These are phyloP conservation scores for Ischnura elegans DNA, from an alignment of 2,888 invertebrate genomes.

Conservation along the genomic window DNA sequence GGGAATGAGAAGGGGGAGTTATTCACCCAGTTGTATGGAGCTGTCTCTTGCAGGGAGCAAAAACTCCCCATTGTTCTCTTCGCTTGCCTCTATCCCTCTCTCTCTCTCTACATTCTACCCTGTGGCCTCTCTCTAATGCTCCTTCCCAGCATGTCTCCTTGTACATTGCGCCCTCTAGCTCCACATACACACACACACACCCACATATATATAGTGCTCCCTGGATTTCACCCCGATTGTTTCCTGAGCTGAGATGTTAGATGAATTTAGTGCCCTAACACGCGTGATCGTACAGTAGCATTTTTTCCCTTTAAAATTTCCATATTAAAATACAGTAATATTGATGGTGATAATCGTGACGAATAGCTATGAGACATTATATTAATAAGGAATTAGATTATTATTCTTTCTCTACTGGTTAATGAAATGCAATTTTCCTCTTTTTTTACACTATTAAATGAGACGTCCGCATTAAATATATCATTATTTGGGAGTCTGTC, in stretches of 20 bases:
- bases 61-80: not conserved
- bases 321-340: too few species aligned
- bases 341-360: too few species aligned
- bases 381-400: too few species aligned
- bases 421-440: not conserved
- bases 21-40: slow-evolving; percentile 24
- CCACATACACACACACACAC: too few species aligned
- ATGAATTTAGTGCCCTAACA: not conserved
- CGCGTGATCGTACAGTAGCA: too few species aligned
- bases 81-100: not conserved
- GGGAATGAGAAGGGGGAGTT: not conserved
- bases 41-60: slow-evolving; percentile 11
- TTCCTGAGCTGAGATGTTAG: not conserved
- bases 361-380: too few species aligned
- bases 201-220: not conserved
- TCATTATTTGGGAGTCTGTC: too few species aligned
- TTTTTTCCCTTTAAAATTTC: too few species aligned
- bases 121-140: not conserved
- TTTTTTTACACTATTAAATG: too few species aligned
- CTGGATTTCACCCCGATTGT: not conserved
- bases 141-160: not conserved
- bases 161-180: slow-evolving; percentile 6
- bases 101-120: not conserved
- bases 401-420: not conserved
- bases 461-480: too few species aligned